These are phyloP conservation scores for Gymnoscelis rufifasciata DNA, from an alignment of 2,888 invertebrate species.

Conservation along the genomic window DNA sequence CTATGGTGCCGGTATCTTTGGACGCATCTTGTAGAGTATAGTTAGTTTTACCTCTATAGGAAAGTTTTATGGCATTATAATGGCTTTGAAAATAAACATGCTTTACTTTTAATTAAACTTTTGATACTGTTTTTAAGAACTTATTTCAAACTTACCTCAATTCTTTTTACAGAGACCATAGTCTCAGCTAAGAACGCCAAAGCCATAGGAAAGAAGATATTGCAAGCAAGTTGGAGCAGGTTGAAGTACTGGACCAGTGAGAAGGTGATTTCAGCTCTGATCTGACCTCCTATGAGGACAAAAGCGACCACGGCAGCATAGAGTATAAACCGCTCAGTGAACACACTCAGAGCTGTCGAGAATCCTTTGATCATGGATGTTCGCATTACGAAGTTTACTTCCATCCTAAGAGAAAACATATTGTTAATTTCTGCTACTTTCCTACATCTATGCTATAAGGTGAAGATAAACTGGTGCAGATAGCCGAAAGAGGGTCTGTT, in stretches of 20 bases:
- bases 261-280: slow-evolving; percentile 83
- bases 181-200: slow-evolving; percentile 81
- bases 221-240: slow-evolving; percentile 83
- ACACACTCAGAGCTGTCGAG: slow-evolving; percentile 84
- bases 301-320: slow-evolving; percentile 88
- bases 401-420: slow-evolving; percentile 68
- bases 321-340: slow-evolving; percentile 90
- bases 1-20: too few relatives aligned
- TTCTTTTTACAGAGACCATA: slow-evolving; percentile 79
- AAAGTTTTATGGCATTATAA: too few relatives aligned
- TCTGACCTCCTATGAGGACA: slow-evolving; percentile 81
- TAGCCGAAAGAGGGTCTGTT: too few relatives aligned
- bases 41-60: too few relatives aligned
- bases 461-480: too few relatives aligned
- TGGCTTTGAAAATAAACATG: too few relatives aligned
- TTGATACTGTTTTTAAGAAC: too few relatives aligned
- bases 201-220: slow-evolving; percentile 82
- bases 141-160: slow-evolving; percentile 70
- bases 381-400: slow-evolving; percentile 82
- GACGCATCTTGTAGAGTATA: too few relatives aligned
- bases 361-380: slow-evolving; percentile 84
- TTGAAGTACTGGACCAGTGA: slow-evolving; percentile 89
- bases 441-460: too few relatives aligned
- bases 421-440: too few relatives aligned
- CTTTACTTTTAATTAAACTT: too few relatives aligned